phyloP scores from a whole-genome alignment of 1,140 invertebrate species.

The Drosophila malerkotliana region DNA sequence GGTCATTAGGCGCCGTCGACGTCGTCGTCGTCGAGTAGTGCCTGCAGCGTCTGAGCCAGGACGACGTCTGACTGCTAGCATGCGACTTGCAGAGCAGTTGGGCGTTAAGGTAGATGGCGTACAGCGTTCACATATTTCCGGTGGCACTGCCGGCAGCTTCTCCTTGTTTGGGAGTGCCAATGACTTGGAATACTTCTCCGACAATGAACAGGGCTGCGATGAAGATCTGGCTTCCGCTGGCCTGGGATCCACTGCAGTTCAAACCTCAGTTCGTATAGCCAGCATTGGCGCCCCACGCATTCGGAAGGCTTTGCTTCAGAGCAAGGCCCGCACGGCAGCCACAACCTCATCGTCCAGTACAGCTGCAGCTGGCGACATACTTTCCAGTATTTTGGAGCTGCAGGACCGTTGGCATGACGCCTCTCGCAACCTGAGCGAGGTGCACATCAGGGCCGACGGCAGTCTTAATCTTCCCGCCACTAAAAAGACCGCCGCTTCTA shows the following conservation, averaged over 20 bases:
- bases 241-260: conserved; percentile 81
- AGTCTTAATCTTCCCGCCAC: conserved; percentile 66
- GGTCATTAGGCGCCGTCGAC: conserved; percentile 84
- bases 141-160: conserved; percentile 76
- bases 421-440: conserved; percentile 63
- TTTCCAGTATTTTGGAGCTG: conserved; percentile 90
- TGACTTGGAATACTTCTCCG: conserved; percentile 87
- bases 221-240: conserved; percentile 5
- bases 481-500: not conserved
- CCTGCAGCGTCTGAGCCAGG: conserved; percentile 17
- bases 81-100: conserved; percentile 68
- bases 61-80: conserved; percentile 79
- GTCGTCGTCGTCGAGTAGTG: conserved; percentile 35
- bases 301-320: conserved; percentile 61
- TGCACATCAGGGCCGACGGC: conserved; percentile 74
- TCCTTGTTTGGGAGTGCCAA: conserved; percentile 86
- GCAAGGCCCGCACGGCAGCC: conserved; percentile 50
- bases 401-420: conserved; percentile 90
- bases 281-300: conserved; percentile 59
- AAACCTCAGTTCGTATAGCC: conserved; percentile 64
- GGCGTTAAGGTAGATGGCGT: conserved; percentile 78
- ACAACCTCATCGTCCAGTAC: conserved; percentile 12
- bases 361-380: conserved; percentile 85
- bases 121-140: conserved; percentile 49
- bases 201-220: conserved; percentile 53